Percentiles rank a stretch among this genome's conserved stretches.
These are phyloP conservation scores for Antrozous pallidus DNA, from an alignment of 2,797 vertebrate genomes.

Conservation along the genomic window DNA sequence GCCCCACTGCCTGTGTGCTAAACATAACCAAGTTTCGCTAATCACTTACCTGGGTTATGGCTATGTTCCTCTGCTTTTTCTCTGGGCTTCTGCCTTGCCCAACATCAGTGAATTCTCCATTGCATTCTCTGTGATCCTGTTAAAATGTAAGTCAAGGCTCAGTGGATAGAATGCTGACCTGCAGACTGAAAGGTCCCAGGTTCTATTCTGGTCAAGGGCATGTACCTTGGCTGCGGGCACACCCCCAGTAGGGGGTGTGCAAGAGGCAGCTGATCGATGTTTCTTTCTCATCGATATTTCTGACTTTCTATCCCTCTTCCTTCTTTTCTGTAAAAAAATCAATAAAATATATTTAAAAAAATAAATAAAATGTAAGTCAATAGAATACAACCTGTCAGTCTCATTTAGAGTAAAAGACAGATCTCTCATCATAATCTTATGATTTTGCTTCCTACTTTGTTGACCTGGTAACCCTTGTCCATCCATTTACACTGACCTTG, in stretches of 20 bases:
- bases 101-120: neutral
- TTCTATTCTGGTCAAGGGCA: too few species aligned
- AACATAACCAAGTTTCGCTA: neutral
- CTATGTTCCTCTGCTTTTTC: neutral
- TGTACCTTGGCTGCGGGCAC: too few species aligned
- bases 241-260: too few species aligned
- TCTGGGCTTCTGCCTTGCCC: neutral
- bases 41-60: neutral
- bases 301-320: too few species aligned
- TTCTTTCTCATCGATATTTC: too few species aligned
- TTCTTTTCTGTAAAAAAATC: too few species aligned
- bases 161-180: too few species aligned
- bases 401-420: neutral
- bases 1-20: neutral
- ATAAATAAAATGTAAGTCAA: neutral
- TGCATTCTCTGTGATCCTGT: neutral
- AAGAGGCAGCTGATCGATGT: too few species aligned
- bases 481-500: neutral
- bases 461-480: neutral
- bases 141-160: neutral
- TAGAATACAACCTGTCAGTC: neutral
- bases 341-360: too few species aligned
- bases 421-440: neutral
- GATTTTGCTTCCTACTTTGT: neutral
- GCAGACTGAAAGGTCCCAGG: too few species aligned